These are phyloP conservation scores for Phymorhynchus buccinoides DNA, from an alignment of 1,140 invertebrate species.

Conservation along the genomic window DNA sequence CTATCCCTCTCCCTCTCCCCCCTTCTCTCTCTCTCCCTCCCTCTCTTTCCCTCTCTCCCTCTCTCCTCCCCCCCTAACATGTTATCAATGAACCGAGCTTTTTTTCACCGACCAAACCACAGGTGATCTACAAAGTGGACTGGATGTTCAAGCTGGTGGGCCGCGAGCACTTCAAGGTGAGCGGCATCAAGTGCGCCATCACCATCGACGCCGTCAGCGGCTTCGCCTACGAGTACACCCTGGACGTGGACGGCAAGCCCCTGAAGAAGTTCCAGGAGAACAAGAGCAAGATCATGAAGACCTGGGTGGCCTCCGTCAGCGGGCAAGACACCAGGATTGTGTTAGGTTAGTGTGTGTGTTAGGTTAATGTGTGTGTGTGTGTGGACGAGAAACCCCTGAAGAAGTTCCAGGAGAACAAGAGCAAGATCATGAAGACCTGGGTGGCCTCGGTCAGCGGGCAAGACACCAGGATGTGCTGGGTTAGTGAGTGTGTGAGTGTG, in stretches of 20 bases:
- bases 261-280: conserved; percentile 85
- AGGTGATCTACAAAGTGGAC: conserved; percentile 85
- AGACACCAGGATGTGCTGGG: too few relatives aligned
- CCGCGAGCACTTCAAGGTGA: conserved; percentile 78
- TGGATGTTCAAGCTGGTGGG: conserved; percentile 94
- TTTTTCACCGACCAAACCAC: too few relatives aligned
- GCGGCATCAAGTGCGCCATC: conserved; percentile 76
- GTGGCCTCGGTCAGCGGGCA: too few relatives aligned
- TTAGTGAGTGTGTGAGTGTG: too few relatives aligned
- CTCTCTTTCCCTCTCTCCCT: too few relatives aligned
- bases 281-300: conserved; percentile 81
- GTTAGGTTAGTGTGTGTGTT: conserved; percentile 81
- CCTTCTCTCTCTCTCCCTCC: too few relatives aligned
- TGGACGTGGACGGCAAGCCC: conserved; percentile 80
- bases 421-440: too few relatives aligned
- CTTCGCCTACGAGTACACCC: conserved; percentile 85
- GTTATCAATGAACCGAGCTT: too few relatives aligned
- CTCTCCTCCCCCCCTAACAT: too few relatives aligned
- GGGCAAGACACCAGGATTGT: conserved; percentile 78
- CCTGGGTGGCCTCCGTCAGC: conserved; percentile 77
- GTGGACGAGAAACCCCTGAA: background rate
- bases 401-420: too few relatives aligned
- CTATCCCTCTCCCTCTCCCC: too few relatives aligned
- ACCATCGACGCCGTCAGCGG: conserved; percentile 84
- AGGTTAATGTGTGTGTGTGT: too few relatives aligned